Percentiles rank a stretch among this genome's conserved stretches.
Conservation (phyloP, 2,888 invertebrate species). For the Phyto melanocephala region DNA sequence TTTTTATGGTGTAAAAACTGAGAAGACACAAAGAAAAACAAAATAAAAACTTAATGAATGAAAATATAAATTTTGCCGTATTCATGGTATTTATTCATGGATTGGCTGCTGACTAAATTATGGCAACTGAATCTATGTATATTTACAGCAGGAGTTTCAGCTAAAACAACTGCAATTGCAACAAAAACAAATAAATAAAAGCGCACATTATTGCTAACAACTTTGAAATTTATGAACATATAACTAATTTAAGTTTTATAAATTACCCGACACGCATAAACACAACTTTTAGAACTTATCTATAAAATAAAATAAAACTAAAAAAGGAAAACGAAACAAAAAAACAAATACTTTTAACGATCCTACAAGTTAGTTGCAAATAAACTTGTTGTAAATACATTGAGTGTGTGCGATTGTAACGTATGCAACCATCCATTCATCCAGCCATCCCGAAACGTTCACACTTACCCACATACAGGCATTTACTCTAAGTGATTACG, state of each 20-base stretch:
- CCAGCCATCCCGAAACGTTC: not conserved
- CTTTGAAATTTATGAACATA: slow-evolving; percentile 50
- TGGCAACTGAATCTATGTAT: not conserved
- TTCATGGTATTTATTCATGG: not conserved
- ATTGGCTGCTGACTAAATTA: not conserved
- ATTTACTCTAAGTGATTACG: not conserved
- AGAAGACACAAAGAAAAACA: not conserved
- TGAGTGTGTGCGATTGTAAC: slow-evolving; percentile 44
- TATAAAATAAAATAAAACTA: slow-evolving; percentile 52
- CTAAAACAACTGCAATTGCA: slow-evolving; percentile 13
- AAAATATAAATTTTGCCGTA: slow-evolving; percentile 43
- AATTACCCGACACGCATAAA: slow-evolving; percentile 68
- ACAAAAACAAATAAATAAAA: slow-evolving; percentile 23
- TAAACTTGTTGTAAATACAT: slow-evolving; percentile 28
- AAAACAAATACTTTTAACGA: slow-evolving; percentile 54
- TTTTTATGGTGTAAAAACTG: slow-evolving; percentile 28
- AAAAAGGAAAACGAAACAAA: slow-evolving; percentile 3
- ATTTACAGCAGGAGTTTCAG: not conserved
- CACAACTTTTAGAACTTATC: slow-evolving; percentile 65
- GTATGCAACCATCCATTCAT: slow-evolving; percentile 7
- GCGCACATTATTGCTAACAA: slow-evolving; percentile 48
- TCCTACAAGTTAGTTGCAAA: slow-evolving; percentile 59
- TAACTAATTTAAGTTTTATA: slow-evolving; percentile 68
- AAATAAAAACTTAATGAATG: slow-evolving; percentile 39
- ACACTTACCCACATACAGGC: too few species aligned